Evolutionary conservation across 2,797 vertebrate genomes (phyloP).

Genomic region (Cheirogaleus major): DNA sequence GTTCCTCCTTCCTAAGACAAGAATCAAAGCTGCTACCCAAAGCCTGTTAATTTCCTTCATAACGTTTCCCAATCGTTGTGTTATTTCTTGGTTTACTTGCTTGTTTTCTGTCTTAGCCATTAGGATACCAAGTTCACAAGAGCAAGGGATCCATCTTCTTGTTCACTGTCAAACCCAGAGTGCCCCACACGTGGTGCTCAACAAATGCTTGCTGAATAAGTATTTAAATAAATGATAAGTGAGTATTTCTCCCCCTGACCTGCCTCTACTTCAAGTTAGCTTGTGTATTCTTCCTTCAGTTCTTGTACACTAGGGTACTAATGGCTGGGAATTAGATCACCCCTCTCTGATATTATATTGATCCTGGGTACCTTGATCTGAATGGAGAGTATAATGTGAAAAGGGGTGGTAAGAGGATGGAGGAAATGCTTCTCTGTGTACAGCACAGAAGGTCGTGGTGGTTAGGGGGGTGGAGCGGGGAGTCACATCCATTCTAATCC

Average conservation of each 20-base stretch:
- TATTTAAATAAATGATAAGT: not conserved
- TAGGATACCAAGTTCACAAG: not conserved
- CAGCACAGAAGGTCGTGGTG: accelerated
- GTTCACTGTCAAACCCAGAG: not conserved
- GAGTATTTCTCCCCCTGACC: too few species aligned
- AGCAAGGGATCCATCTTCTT: not conserved
- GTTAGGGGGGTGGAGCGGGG: not conserved
- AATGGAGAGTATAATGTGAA: not conserved
- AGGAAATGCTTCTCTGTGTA: not conserved
- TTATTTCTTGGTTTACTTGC: not conserved
- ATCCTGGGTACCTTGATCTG: not conserved
- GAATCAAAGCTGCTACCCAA: not conserved
- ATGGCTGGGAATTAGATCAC: not conserved
- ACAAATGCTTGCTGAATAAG: not conserved
- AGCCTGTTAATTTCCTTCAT: not conserved
- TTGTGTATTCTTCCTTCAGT: not conserved
- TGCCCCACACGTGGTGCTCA: not conserved
- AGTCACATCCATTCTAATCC: not conserved
- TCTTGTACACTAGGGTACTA: not conserved
- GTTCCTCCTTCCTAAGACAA: not conserved
- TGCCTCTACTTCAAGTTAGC: not conserved
- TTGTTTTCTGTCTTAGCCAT: not conserved
- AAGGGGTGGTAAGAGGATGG: not conserved
- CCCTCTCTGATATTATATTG: not conserved
- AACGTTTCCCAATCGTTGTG: not conserved